phyloP scores from a whole-genome alignment of 2,797 vertebrate species.

The Buphagus erythrorhynchus region DNA sequence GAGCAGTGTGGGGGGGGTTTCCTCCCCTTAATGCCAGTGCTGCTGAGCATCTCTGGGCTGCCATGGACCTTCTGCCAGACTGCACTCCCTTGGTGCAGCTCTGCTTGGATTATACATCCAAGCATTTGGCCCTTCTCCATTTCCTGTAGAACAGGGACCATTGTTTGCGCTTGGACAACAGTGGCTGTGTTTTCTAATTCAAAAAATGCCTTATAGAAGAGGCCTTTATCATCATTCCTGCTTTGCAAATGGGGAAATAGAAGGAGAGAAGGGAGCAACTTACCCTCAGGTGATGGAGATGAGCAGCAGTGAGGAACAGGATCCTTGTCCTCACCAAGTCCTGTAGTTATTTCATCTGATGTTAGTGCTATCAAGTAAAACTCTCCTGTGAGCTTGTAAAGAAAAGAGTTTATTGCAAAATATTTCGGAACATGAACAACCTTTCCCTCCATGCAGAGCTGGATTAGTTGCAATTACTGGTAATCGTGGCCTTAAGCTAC shows the following conservation, averaged over 20 bases:
- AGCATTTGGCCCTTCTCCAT: background rate
- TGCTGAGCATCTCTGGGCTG: background rate
- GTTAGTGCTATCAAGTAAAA: background rate
- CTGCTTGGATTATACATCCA: background rate
- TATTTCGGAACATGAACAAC: background rate
- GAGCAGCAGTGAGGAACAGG: background rate
- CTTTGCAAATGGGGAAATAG: background rate
- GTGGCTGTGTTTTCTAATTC: conserved; percentile 2
- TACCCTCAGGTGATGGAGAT: background rate
- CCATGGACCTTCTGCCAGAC: background rate
- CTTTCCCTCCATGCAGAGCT: background rate
- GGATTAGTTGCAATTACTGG: background rate
- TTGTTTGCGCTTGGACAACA: conserved; percentile 36
- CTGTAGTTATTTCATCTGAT: background rate
- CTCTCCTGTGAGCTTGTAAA: background rate
- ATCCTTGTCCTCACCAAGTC: background rate
- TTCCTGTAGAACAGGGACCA: background rate
- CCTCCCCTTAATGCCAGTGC: background rate
- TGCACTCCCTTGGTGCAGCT: background rate
- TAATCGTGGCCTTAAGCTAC: background rate
- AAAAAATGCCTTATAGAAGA: background rate
- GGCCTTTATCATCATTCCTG: background rate
- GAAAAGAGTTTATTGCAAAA: background rate
- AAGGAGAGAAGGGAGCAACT: background rate
- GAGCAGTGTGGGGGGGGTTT: background rate